Evolutionary conservation across 2,113 vertebrate genomes (phyloP).

Genomic region (Myxocyprinus asiaticus): DNA sequence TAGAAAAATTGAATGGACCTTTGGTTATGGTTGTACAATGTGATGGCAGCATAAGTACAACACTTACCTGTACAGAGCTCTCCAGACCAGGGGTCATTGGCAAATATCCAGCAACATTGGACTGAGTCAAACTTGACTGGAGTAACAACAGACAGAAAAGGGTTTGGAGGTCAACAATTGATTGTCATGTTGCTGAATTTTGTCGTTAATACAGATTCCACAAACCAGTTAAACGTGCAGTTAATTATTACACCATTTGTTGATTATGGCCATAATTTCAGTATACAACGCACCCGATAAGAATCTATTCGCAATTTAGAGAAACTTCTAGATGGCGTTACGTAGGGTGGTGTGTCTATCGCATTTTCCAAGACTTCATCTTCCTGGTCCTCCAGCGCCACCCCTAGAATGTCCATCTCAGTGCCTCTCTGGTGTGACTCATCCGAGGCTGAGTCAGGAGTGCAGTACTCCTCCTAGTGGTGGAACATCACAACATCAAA

Average conservation of each 20-base stretch:
- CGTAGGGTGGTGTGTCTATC: conserved; percentile 54
- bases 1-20: not conserved
- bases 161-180: too few relatives aligned
- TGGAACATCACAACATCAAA: not conserved
- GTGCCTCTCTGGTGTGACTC: conserved; percentile 75
- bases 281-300: conserved; percentile 56
- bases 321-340: conserved; percentile 66
- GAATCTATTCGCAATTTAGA: conserved; percentile 68
- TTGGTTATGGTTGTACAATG: not conserved
- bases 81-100: conserved; percentile 84
- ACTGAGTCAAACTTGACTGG: conserved; percentile 73
- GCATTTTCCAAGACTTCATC: conserved; percentile 62
- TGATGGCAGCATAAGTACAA: not conserved
- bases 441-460: conserved; percentile 68
- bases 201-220: not conserved
- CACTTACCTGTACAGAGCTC: conserved; percentile 74
- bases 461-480: conserved; percentile 72
- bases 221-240: too few relatives aligned
- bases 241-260: too few relatives aligned
- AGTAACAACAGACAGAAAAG: conserved; percentile 42
- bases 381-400: conserved; percentile 75
- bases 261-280: too few relatives aligned
- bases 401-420: conserved; percentile 79
- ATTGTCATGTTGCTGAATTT: not conserved
- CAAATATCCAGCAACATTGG: conserved; percentile 82